These are phyloP conservation scores for Tetragonula clypearis DNA, from an alignment of 1,140 invertebrate species.

Conservation along the genomic window DNA sequence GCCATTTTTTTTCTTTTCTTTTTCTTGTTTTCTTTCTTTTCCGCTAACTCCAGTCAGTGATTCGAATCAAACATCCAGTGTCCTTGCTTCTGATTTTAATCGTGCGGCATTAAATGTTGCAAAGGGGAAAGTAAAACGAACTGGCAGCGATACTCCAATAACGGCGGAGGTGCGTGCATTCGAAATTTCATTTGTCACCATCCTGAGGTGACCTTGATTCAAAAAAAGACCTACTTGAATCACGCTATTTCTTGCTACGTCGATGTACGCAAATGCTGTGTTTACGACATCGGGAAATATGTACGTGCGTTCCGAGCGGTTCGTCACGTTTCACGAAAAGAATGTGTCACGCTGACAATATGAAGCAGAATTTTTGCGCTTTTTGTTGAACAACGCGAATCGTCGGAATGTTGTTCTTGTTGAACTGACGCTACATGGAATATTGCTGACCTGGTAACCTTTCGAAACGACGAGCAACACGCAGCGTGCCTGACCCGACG, in stretches of 20 bases:
- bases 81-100: no score
- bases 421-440: background rate
- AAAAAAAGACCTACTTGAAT: background rate
- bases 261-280: background rate
- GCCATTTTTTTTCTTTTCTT: background rate
- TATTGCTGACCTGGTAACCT: constrained; percentile 12
- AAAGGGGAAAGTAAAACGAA: no score
- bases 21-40: no score
- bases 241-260: background rate
- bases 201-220: background rate
- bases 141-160: no score
- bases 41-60: no score
- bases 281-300: background rate
- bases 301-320: background rate
- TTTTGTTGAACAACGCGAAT: background rate
- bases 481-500: background rate
- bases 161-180: no score
- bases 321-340: background rate
- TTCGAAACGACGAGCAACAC: background rate
- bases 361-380: background rate
- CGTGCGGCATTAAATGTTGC: no score
- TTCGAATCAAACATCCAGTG: no score
- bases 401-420: background rate
- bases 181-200: no score
- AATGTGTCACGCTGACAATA: background rate